Percentiles rank a stretch among this genome's conserved stretches.
Evolutionary conservation across 2,113 vertebrate genomes (phyloP).

Genomic region (Trichechus manatus): DNA sequence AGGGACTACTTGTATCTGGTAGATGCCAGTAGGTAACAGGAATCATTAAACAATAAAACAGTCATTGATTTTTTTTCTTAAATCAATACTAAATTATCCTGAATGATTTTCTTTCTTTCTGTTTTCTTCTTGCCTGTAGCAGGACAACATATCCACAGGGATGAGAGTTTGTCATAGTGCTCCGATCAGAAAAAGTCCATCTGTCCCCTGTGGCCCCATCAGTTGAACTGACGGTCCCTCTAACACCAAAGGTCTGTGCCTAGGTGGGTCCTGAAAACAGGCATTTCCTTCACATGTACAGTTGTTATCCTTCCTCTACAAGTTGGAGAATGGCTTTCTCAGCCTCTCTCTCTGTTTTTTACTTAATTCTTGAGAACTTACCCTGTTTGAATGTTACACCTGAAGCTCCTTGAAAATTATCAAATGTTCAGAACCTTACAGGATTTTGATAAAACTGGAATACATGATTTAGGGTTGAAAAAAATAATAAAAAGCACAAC

Average conservation of each 20-base stretch:
- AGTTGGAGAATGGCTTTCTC: not conserved
- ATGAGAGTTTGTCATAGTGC: not conserved
- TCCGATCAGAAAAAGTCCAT: not conserved
- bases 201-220: not conserved
- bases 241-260: not conserved
- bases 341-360: not conserved
- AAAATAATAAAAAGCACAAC: not conserved
- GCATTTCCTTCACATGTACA: not conserved
- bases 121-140: not conserved
- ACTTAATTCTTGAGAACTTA: slow-evolving; percentile 53
- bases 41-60: not conserved
- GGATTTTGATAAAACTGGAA: not conserved
- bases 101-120: not conserved
- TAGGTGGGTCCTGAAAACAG: not conserved
- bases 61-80: not conserved
- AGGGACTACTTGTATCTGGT: not conserved
- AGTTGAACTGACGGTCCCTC: not conserved
- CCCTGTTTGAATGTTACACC: not conserved
- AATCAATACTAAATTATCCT: not conserved
- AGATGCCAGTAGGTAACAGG: not conserved
- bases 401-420: slow-evolving; percentile 30
- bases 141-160: not conserved
- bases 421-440: not conserved
- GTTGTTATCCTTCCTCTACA: not conserved
- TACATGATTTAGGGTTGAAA: not conserved